phyloP scores from a whole-genome alignment of 2,888 invertebrate genomes.

The Brachycybe producta region DNA sequence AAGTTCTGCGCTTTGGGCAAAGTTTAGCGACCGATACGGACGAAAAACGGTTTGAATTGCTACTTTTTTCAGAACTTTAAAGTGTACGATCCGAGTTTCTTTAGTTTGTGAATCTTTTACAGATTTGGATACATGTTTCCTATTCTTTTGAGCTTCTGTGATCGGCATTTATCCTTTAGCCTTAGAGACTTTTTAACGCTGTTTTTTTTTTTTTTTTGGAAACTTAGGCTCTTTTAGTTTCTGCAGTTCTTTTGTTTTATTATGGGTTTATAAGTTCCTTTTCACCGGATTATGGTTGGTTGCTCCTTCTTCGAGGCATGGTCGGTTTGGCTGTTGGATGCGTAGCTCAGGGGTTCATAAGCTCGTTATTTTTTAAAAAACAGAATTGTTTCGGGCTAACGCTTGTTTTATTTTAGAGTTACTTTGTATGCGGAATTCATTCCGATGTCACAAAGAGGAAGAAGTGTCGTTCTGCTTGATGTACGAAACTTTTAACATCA shows the following conservation, averaged over 20 bases:
- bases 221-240: constrained; percentile 67
- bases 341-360: constrained; percentile 92
- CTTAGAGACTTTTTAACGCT: no score
- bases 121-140: no score
- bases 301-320: constrained; percentile 74
- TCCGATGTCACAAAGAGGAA: constrained; percentile 82
- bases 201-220: not conserved
- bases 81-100: not conserved
- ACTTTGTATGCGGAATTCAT: constrained; percentile 92
- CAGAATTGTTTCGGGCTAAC: constrained; percentile 20
- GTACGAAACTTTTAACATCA: constrained; percentile 44
- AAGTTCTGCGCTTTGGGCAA: constrained; percentile 91
- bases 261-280: constrained; percentile 82
- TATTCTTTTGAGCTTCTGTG: no score
- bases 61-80: not conserved
- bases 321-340: constrained; percentile 95
- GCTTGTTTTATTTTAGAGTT: constrained; percentile 49
- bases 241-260: constrained; percentile 77
- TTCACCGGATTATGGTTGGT: constrained; percentile 81
- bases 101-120: no score
- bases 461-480: constrained; percentile 87
- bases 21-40: constrained; percentile 83
- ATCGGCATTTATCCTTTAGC: no score
- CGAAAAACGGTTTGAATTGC: constrained; percentile 55
- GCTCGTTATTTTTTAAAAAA: constrained; percentile 20